Base-by-base conservation (phyloP, 2,113 vertebrate genomes). In the Cephalopterus ornatus region DNA sequence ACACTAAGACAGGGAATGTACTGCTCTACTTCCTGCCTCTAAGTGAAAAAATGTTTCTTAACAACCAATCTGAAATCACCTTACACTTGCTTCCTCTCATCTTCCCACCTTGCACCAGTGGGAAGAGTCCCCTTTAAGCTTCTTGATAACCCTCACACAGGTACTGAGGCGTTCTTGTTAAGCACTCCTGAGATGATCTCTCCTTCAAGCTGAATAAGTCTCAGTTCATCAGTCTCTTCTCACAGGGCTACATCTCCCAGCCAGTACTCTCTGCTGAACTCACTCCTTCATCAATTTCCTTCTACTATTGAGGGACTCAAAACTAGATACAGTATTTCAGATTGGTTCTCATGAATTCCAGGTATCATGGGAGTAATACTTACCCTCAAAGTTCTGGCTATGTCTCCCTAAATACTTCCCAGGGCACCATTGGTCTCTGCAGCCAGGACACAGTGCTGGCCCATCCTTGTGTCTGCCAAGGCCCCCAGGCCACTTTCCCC, bases 391-490 rank as follows among this genome's bases (percentile, higher is more conserved):
- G 15, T 50, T 63, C 44, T 65, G 33, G 11, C 14, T 68, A 35
- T 55, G 17, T 3, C 7, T 3, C 11, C 42, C 1, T 24, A 53
- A 46, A 73, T n/a, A 55, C 33, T 28, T 70, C 13, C 6, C 12
- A 66, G 23, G 9, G 8, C 4, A 41, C 6, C 1, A 0, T 0
- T 61, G 14, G n/a, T 21, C 61, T 55, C 24, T 58, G 56, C 24
- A 37, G 49, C 18, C 39, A 47, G 21, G 17, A 17, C 21, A 47
- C 14, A 6, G n/a, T 47, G 22, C n/a, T 61, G 37, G 26, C n/a
- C 66, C 10, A 32, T 27, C 24, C 23, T 63, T 21, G 20, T 47
- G 18, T 59, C n/a, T 41, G 27, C 24, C 30, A 61, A 17, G 49
- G 4, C 18, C 10, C 12, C 2, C 33, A 41, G 9, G 12, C 19